Evolutionary conservation across 2,888 invertebrate species (phyloP), one percentile per base, ranked within the genome.

Genomic region (Dichetophora obliterata): DNA sequence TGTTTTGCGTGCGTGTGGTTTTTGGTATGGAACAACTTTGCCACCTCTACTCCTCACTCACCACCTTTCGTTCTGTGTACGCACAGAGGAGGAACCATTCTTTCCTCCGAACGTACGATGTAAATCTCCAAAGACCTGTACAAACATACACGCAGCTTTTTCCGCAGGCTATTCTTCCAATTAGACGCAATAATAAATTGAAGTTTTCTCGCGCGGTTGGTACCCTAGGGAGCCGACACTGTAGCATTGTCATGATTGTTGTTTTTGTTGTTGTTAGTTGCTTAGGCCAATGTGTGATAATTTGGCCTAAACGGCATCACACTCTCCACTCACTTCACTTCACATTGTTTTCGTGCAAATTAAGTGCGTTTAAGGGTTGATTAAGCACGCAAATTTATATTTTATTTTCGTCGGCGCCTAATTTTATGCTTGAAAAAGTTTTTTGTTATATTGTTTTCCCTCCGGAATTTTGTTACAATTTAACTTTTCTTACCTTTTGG

Each of bases 151-250:
- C 63, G 31, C 19, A 52, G 66, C 50, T 50, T 22, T 77, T 75
- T 82, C 86, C 87, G 86, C 84, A 83, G 86, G 86, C 87, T 83
- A 84, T 84, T 83, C 80, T 85, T 85, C 86, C 87, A 87, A 87
- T 87, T 87, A 87, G 87, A 84, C 85, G 86, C 81, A 82, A 81
- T 82, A 87, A 87, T 86, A 87, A 87, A 87, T 87, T 87, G 85
- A 83, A 86, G 85, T 86, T 85, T 74, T 73, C 50, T 54, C 70
- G 54, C 70, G 70, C 52, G 69, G 65, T 31, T 37, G 27, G 66
- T 63, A 65, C 78, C 54, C 76, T 61, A 74, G 79, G 80, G 79
- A 75, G 34, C 73, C 75, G 57, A 65, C 52, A 57, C 70, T 34
- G 19, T 37, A 34, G 22, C 22, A 2, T 73, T 22, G 74, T 70